Conservation (phyloP, 2,113 vertebrate species). For the Bothrops jararaca region DNA sequence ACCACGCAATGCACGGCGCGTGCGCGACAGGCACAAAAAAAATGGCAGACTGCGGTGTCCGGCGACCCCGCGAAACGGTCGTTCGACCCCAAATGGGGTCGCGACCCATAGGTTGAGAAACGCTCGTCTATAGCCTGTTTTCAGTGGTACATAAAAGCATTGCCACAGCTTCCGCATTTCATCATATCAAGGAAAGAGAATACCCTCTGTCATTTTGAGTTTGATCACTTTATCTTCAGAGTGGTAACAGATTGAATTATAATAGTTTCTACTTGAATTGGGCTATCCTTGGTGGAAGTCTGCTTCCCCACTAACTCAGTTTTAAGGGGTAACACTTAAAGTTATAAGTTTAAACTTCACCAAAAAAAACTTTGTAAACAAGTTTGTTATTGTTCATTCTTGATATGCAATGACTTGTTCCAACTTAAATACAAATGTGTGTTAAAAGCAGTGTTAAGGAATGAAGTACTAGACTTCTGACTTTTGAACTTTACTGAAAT, state of each 20-base stretch:
- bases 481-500: not conserved
- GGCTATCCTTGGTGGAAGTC: not conserved
- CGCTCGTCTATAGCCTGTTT: too few species aligned
- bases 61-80: too few species aligned
- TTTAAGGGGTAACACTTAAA: not conserved
- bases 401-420: not conserved
- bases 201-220: not conserved
- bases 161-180: not conserved
- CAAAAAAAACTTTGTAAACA: not conserved
- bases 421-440: not conserved
- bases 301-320: not conserved
- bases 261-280: not conserved
- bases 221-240: not conserved
- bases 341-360: not conserved
- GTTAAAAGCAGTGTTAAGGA: not conserved
- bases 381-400: not conserved
- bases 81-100: too few species aligned
- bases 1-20: too few species aligned
- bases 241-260: not conserved
- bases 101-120: too few species aligned
- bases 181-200: not conserved
- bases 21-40: too few species aligned
- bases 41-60: too few species aligned
- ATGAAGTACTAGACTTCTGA: not conserved
- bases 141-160: not conserved